Base-by-base conservation (phyloP, 2,113 vertebrate species). In the human (Homo sapiens) region DNA sequence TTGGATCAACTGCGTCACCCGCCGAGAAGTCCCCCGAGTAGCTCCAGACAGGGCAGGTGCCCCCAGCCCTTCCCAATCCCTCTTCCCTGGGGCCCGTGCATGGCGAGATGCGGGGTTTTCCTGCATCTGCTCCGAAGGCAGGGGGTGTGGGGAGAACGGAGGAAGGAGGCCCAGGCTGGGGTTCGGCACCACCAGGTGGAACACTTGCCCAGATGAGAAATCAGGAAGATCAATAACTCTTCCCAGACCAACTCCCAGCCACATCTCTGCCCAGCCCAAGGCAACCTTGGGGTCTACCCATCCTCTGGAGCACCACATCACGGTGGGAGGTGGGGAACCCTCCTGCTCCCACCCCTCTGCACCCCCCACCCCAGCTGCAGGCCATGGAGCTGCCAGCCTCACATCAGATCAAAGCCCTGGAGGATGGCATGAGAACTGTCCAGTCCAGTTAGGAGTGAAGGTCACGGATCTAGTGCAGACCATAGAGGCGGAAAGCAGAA, bases 391-490 rank as follows among this genome's bases (percentile, higher is more conserved):
- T 48, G 96, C 97, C 87, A 96, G 98, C 98, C 97, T 97, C 98
- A 97, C 98, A 96, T 98, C 98, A 98, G 98, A 98, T 98, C 96
- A 97, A 98, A 99, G 98, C 98, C 98, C 97, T 2, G 96, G 97
- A 98, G 98, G 98, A 97, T 93, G 97, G 98, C 98, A 97, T 97
- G 97, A 98, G 98, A 99, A 98, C 98, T 99, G 98, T 99, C 99
- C 98, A 97, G 98, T 98, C 98, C 98, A 98, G 98, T 99, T 99
- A 99, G 0, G 95, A 98, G 97, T 97, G 98, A 98, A 98, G 98
- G 98, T 98, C 98, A 98, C 64, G 98, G 99, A 99, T 98, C 98
- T 68, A 98, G 98, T 2, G 1, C 98, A 99, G 99, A 98, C 98
- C 97, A 93, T 27, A 86, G 98, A 98, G 97, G 98, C 85, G 79